Base-by-base conservation (phyloP, 1,140 invertebrate species). In the Elysia chlorotica region DNA sequence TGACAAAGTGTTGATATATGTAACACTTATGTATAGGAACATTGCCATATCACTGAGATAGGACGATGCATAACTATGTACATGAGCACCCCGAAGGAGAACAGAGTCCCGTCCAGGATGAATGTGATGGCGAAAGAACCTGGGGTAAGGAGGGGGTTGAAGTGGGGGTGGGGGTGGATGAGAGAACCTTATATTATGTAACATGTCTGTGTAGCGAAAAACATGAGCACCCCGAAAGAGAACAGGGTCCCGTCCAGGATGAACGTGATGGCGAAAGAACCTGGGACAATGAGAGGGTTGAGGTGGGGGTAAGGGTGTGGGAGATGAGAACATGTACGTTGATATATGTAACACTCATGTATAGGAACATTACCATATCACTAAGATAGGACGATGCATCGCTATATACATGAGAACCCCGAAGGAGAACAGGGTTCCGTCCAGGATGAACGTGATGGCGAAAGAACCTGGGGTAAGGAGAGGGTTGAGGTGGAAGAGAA, bases 61-160 rank as follows among this genome's bases (percentile, higher is more conserved):
- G n/a, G n/a, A n/a, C n/a, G n/a, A n/a, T n/a, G n/a, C n/a, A n/a
- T n/a, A n/a, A n/a, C n/a, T n/a, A n/a, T n/a, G 10, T 48, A 88
- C 84, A 94, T 92, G 82, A 97, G 93, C 41, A 97, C 90, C 30
- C 96, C 95, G 88, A 96, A 96, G 28, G 95, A 95, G 87, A 97
- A 97, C 70, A 86, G 82, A 0, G 87, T 84, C 14, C 88, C 88
- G 75, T 89, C 88, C 14, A 85, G 93, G 84, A 97, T 91, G 79
- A 97, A 92, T 88, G 96, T 95, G 76, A 96, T 93, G 91, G 96
- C 92, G 85, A 97, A 97, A 2, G 94, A 95, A 5, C 92, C 94
- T 81, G 95, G 6, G 14, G 25, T 10, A 25, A 59, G n/a, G n/a
- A n/a, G n/a, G n/a, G n/a, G n/a, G n/a, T n/a, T n/a, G n/a, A n/a